These are phyloP conservation scores for Halictus quadricinctus DNA, from an alignment of 2,888 invertebrate genomes.

Conservation along the genomic window DNA sequence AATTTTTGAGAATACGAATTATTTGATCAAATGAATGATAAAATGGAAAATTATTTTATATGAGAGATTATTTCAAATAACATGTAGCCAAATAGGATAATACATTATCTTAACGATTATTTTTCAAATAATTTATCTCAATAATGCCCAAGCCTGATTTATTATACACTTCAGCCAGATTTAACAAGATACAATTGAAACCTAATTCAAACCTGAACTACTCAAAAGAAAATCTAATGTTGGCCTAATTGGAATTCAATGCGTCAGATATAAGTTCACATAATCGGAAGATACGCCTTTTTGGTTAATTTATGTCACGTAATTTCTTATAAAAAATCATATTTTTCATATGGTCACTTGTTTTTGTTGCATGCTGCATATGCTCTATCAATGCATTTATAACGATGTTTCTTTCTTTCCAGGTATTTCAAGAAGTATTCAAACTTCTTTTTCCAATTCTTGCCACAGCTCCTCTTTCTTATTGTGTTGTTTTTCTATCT, in stretches of 20 bases:
- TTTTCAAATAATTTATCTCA: no score
- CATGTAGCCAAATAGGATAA: no score
- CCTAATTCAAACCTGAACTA: no score
- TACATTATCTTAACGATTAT: no score
- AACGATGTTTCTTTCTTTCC: slow-evolving; percentile 64
- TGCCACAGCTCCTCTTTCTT: slow-evolving; percentile 96
- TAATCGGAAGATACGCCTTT: not conserved
- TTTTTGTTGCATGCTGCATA: not conserved
- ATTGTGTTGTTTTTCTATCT: slow-evolving; percentile 94
- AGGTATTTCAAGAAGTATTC: slow-evolving; percentile 88
- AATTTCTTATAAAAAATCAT: not conserved
- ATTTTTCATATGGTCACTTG: not conserved
- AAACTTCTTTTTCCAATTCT: slow-evolving; percentile 91
- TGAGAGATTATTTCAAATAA: no score
- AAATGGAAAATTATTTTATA: no score
- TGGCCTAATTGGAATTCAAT: not conserved
- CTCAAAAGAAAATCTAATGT: not conserved
- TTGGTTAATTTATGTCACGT: not conserved
- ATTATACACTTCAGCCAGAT: no score
- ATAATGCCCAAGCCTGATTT: no score
- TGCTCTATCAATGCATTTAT: not conserved
- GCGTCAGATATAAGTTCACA: not conserved
- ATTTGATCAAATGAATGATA: no score
- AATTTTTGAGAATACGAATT: no score
- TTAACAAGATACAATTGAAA: no score